Conservation (phyloP, 2,888 invertebrate species). For the Temnothorax ravouxi region DNA sequence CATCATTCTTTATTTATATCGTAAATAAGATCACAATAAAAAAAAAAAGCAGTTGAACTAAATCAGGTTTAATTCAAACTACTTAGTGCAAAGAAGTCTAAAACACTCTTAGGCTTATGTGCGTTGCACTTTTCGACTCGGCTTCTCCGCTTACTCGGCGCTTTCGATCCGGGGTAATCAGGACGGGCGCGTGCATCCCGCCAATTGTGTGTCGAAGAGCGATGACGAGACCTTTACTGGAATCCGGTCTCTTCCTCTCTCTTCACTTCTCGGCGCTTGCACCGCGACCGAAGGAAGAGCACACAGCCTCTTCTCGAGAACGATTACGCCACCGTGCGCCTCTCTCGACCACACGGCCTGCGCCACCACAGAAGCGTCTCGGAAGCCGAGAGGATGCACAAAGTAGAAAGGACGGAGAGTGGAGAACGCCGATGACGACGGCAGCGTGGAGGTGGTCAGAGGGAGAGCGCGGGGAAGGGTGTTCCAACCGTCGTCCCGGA, state of each 20-base stretch:
- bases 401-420: slow-evolving; percentile 50
- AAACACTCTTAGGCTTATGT: neutral
- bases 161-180: slow-evolving; percentile 39
- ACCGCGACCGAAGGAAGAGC: slow-evolving; percentile 42
- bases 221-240: slow-evolving; percentile 60
- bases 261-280: slow-evolving; percentile 60
- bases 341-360: slow-evolving; percentile 67
- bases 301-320: slow-evolving; percentile 57
- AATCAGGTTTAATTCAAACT: neutral
- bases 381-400: slow-evolving; percentile 49
- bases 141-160: slow-evolving; percentile 10
- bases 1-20: neutral
- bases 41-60: too few species aligned
- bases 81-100: neutral
- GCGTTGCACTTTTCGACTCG: neutral
- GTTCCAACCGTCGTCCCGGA: slow-evolving; percentile 75
- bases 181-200: slow-evolving; percentile 31
- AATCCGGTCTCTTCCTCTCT: slow-evolving; percentile 62
- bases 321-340: slow-evolving; percentile 68
- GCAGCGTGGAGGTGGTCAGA: slow-evolving; percentile 27
- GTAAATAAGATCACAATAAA: neutral
- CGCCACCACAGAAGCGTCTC: slow-evolving; percentile 57
- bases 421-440: slow-evolving; percentile 50
- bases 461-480: slow-evolving; percentile 49
- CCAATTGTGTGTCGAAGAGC: slow-evolving; percentile 52